phyloP scores from a whole-genome alignment of 2,888 invertebrate genomes.

The Laspeyria flexula region DNA sequence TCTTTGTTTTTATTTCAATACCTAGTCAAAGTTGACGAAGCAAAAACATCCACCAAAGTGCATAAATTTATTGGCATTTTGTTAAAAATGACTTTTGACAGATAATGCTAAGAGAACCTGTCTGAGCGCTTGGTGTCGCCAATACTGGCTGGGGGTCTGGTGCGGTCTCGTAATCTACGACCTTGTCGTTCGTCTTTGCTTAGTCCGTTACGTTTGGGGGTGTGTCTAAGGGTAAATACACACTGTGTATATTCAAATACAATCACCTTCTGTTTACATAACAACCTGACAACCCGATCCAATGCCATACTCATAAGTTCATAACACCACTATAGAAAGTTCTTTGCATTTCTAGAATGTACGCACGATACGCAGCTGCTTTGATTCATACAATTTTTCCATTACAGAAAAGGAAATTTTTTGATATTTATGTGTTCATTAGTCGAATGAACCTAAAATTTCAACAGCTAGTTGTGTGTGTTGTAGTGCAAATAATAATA shows the following conservation, averaged over 20 bases:
- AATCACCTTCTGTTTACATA: slow-evolving; percentile 5
- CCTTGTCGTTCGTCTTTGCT: slow-evolving; percentile 45
- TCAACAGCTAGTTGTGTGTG: slow-evolving; percentile 5
- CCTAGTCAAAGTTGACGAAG: background rate
- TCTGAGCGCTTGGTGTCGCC: slow-evolving; percentile 11
- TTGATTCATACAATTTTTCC: no score
- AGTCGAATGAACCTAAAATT: background rate
- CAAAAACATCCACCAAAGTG: background rate
- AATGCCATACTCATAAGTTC: background rate
- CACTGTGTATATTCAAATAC: slow-evolving; percentile 17
- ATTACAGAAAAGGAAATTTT: no score
- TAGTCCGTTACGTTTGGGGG: slow-evolving; percentile 47
- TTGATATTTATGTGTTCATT: background rate
- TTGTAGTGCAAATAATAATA: slow-evolving; percentile 8
- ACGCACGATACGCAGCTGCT: no score
- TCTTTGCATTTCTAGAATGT: background rate
- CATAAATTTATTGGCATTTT: background rate
- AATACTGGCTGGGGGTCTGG: slow-evolving; percentile 5
- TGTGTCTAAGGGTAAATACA: slow-evolving; percentile 45
- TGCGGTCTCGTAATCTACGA: slow-evolving; percentile 37
- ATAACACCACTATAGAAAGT: background rate
- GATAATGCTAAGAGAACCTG: slow-evolving; percentile 28
- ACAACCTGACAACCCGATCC: background rate
- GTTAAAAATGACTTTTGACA: background rate
- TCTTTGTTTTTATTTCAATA: background rate